phyloP scores from a whole-genome alignment of 2,888 invertebrate species.

The Philonicus albiceps region DNA sequence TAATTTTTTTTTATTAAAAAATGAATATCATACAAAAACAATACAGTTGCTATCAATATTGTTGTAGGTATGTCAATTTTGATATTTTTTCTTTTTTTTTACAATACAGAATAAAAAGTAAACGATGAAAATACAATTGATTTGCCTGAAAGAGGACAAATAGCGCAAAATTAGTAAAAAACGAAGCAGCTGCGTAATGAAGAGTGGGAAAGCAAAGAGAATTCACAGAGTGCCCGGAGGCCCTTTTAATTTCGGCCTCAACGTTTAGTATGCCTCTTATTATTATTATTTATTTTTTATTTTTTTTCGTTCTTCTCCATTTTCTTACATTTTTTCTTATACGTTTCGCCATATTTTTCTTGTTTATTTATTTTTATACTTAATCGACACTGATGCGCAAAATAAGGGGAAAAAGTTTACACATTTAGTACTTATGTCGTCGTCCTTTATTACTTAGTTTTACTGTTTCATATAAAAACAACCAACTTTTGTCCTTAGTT shows the following conservation, averaged over 20 bases:
- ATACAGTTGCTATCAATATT: constrained; percentile 40
- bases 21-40: constrained; percentile 45
- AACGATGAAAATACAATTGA: constrained; percentile 10
- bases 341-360: background rate
- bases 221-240: background rate
- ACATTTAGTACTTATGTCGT: constrained; percentile 22
- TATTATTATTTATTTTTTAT: too few species aligned
- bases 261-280: background rate
- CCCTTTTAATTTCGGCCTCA: background rate
- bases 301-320: background rate
- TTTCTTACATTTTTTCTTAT: background rate
- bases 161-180: constrained; percentile 17
- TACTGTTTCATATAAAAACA: constrained; percentile 31
- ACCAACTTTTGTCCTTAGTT: constrained; percentile 36
- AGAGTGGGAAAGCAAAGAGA: background rate
- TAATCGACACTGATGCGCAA: background rate
- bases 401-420: background rate
- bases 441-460: constrained; percentile 30
- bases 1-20: constrained; percentile 44
- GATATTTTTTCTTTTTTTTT: constrained; percentile 37
- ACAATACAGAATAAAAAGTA: constrained; percentile 24
- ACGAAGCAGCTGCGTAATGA: constrained; percentile 1
- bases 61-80: constrained; percentile 39
- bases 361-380: constrained; percentile 1
- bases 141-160: constrained; percentile 29